These are phyloP conservation scores for Coturnix japonica DNA, from an alignment of 2,113 vertebrate species.

Conservation along the genomic window DNA sequence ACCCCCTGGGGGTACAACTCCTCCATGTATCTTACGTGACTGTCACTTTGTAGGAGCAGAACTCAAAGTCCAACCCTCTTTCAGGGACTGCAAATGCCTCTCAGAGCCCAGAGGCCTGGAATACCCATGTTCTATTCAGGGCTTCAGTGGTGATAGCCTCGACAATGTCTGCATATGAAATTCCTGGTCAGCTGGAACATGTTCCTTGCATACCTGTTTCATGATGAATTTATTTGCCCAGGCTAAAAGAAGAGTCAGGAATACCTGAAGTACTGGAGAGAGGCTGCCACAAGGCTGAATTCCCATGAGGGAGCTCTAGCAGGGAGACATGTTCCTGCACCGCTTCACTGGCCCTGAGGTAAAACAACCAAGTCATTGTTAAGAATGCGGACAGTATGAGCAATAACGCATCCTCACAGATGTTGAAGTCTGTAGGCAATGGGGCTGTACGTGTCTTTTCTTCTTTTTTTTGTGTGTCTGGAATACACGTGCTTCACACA, in stretches of 20 bases:
- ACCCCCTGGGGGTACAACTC: not conserved
- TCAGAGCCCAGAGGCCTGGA: not conserved
- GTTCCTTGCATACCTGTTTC: not conserved
- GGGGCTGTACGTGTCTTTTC: not conserved
- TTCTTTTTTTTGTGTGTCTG: not conserved
- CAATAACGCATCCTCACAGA: not conserved
- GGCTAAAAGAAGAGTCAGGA: not conserved
- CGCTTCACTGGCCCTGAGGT: not conserved
- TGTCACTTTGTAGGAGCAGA: not conserved
- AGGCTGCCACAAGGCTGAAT: not conserved
- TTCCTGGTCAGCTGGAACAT: not conserved
- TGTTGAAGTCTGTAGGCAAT: slow-evolving; percentile 29
- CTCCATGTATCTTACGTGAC: rapidly evolving
- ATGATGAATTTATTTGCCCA: not conserved
- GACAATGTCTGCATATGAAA: not conserved
- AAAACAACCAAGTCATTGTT: not conserved
- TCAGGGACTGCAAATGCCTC: not conserved
- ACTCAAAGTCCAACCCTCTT: not conserved
- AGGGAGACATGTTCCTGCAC: not conserved
- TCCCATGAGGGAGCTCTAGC: not conserved
- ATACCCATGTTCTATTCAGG: rapidly evolving
- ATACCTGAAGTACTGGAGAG: not conserved
- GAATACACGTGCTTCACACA: slow-evolving; percentile 1
- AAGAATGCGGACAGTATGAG: not conserved
- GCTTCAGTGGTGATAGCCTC: not conserved